A percentile compares a stretch with the other conserved stretches of the same genome.
Evolutionary conservation across 1,140 invertebrate species (phyloP).

Genomic region (Drosophila eugracilis): DNA sequence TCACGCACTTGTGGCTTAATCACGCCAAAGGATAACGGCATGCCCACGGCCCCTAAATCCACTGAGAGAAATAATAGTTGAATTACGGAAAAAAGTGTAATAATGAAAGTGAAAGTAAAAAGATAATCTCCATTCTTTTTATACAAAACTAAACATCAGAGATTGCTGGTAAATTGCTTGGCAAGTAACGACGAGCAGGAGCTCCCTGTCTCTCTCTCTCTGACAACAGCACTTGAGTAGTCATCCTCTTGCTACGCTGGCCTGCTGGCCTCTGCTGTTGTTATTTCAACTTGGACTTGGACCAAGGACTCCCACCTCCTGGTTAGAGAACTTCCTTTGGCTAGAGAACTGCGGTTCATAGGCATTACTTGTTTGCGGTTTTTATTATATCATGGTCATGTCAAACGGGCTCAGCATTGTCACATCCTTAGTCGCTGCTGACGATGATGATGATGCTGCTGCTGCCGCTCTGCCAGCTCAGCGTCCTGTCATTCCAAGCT

Average conservation of each 20-base stretch:
- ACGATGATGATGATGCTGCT: conserved; percentile 10
- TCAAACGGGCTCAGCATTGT: conserved; percentile 79
- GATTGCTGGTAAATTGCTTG: too few species aligned
- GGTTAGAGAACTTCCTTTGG: not conserved
- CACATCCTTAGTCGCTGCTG: conserved; percentile 59
- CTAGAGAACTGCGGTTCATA: conserved; percentile 9
- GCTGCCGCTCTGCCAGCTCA: conserved; percentile 64
- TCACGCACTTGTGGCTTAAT: conserved; percentile 82
- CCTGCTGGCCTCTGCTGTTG: conserved; percentile 2
- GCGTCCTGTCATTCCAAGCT: conserved; percentile 62
- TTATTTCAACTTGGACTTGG: conserved; percentile 27
- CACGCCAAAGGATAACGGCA: conserved; percentile 76
- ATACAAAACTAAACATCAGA: too few species aligned
- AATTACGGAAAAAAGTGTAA: too few species aligned
- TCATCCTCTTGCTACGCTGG: not conserved
- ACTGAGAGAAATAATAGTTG: conserved; percentile 1
- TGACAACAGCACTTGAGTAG: conserved; percentile 53
- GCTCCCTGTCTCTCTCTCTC: too few species aligned
- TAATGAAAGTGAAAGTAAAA: too few species aligned
- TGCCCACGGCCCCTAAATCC: conserved; percentile 5
- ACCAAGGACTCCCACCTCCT: conserved; percentile 4
- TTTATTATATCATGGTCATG: conserved; percentile 80
- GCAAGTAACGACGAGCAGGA: too few species aligned
- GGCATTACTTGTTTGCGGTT: conserved; percentile 79
- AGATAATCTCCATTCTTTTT: too few species aligned